These are phyloP conservation scores for Melanerpes aurifrons DNA, from an alignment of 2,113 vertebrate genomes.

Conservation along the genomic window DNA sequence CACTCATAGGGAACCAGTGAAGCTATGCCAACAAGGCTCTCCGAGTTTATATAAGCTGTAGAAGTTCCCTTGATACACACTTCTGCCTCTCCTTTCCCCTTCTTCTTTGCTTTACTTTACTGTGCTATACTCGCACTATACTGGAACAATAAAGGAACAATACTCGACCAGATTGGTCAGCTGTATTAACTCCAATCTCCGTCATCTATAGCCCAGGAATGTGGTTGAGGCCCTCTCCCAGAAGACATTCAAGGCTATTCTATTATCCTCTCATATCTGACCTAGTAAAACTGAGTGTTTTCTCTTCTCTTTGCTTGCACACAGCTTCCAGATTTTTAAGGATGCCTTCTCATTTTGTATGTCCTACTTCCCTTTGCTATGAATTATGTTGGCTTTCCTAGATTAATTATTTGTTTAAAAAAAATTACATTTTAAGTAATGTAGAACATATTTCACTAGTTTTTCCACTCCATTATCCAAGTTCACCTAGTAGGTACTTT, in stretches of 20 bases:
- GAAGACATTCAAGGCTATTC: neutral
- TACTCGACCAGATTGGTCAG: too few species aligned
- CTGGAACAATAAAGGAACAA: too few species aligned
- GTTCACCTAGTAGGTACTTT: neutral
- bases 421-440: neutral
- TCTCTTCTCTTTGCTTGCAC: neutral
- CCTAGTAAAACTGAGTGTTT: neutral
- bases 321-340: neutral
- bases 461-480: neutral
- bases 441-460: neutral
- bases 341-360: neutral
- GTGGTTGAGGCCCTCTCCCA: too few species aligned
- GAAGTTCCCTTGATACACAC: too few species aligned
- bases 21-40: too few species aligned
- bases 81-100: too few species aligned
- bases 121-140: too few species aligned
- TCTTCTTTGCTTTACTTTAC: too few species aligned
- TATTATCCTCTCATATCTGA: neutral
- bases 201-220: too few species aligned
- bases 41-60: too few species aligned
- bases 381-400: neutral
- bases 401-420: neutral
- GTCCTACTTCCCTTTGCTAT: neutral
- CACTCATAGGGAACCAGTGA: too few species aligned
- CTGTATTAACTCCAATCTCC: too few species aligned